A percentile compares a stretch with the other conserved stretches of the same genome.
Evolutionary conservation across 1,140 invertebrate genomes (phyloP).

Genomic region (Drosophila santomea): DNA sequence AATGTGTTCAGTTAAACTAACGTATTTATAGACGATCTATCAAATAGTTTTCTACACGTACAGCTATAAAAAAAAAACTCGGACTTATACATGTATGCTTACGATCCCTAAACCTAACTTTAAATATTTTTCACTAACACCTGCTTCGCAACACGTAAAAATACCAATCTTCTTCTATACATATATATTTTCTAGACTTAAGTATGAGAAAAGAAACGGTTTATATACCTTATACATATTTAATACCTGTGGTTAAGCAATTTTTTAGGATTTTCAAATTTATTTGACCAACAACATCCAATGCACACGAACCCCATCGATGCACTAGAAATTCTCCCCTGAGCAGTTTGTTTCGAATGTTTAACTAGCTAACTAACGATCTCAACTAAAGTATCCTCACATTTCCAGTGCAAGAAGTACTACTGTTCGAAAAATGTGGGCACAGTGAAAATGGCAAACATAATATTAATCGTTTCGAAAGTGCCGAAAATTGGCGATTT

Average conservation of each 20-base stretch:
- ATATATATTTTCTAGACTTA: constrained; percentile 23
- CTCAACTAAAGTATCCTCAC: constrained; percentile 22
- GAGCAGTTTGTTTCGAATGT: constrained; percentile 53
- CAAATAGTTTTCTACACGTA: constrained; percentile 48
- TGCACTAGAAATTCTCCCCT: constrained; percentile 20
- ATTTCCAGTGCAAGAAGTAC: background rate
- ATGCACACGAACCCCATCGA: constrained; percentile 15
- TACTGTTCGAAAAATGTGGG: background rate
- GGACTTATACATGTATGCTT: constrained; percentile 18
- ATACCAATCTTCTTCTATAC: constrained; percentile 24
- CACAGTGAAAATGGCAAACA: background rate
- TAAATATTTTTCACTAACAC: constrained; percentile 15
- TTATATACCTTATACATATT: constrained; percentile 42
- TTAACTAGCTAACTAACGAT: constrained; percentile 30
- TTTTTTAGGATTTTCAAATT: constrained; percentile 76
- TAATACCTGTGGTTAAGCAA: constrained; percentile 60
- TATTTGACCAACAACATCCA: constrained; percentile 4
- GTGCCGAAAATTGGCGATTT: background rate
- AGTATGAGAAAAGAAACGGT: constrained; percentile 2
- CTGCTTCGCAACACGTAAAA: constrained; percentile 2
- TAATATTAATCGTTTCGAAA: constrained; percentile 4
- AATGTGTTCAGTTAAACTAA: constrained; percentile 80
- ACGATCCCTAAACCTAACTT: constrained; percentile 2
- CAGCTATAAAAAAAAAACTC: constrained; percentile 32
- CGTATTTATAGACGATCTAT: constrained; percentile 72